These are phyloP conservation scores for Icerya purchasi DNA, from an alignment of 2,888 invertebrate species.

Conservation along the genomic window DNA sequence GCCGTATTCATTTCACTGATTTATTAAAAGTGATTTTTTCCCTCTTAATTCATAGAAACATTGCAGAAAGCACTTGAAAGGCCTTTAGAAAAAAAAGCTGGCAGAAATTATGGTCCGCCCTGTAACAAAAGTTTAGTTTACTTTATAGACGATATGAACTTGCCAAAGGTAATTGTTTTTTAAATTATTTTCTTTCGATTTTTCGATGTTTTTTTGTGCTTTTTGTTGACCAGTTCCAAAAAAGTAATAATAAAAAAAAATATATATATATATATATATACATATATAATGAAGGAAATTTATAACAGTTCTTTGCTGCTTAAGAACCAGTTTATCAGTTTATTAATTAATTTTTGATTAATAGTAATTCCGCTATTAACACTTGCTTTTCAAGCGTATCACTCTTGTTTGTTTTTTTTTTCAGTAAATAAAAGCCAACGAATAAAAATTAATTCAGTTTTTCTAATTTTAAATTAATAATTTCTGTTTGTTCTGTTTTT, in stretches of 20 bases:
- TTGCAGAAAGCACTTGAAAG: slow-evolving; percentile 70
- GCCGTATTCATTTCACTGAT: neutral
- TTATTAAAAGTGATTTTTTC: neutral
- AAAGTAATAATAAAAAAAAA: neutral
- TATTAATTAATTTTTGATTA: too few relatives aligned
- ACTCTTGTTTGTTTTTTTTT: too few relatives aligned
- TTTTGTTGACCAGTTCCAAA: neutral
- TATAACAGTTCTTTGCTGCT: too few relatives aligned
- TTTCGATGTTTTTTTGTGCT: neutral
- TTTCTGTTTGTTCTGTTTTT: too few relatives aligned
- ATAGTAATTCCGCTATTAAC: too few relatives aligned
- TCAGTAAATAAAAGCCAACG: too few relatives aligned
- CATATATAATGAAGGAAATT: too few relatives aligned
- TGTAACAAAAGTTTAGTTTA: slow-evolving; percentile 82
- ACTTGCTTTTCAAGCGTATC: too few relatives aligned
- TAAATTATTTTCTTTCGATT: neutral
- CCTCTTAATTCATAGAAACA: slow-evolving; percentile 37
- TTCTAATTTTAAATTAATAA: too few relatives aligned
- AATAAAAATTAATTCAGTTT: too few relatives aligned
- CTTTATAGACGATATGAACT: slow-evolving; percentile 89
- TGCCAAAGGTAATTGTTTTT: slow-evolving; percentile 51
- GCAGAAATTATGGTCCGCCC: slow-evolving; percentile 77
- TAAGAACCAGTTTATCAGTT: too few relatives aligned
- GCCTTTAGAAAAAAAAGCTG: slow-evolving; percentile 84
- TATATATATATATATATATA: neutral